These are phyloP conservation scores for Novumbra hubbsi DNA, from an alignment of 2,797 vertebrate species.

Conservation along the genomic window DNA sequence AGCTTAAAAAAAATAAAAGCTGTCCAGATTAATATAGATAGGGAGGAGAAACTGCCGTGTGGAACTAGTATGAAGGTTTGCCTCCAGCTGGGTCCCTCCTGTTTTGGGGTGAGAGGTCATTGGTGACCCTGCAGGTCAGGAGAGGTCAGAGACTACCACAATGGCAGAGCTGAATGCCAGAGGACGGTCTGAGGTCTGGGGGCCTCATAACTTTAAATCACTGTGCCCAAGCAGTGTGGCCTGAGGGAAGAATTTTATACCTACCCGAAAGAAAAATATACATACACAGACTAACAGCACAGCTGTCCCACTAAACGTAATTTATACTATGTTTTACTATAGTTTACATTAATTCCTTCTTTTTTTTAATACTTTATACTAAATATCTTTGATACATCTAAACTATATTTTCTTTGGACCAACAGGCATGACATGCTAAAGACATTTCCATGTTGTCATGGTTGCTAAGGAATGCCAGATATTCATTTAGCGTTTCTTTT, in stretches of 20 bases:
- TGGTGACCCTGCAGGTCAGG: constrained; percentile 39
- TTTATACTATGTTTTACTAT: too few species aligned
- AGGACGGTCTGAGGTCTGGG: constrained; percentile 23
- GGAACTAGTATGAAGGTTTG: constrained; percentile 11
- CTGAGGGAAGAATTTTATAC: constrained; percentile 1
- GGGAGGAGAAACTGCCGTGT: neutral
- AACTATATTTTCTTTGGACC: too few species aligned
- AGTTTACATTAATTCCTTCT: too few species aligned
- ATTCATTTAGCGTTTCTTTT: too few species aligned
- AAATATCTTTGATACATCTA: too few species aligned
- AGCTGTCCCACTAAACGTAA: too few species aligned
- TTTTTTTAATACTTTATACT: too few species aligned
- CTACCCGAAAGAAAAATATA: neutral
- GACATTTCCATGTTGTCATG: too few species aligned
- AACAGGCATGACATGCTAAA: too few species aligned
- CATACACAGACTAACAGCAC: neutral
- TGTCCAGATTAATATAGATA: neutral
- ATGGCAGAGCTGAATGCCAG: constrained; percentile 16
- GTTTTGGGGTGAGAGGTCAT: constrained; percentile 37
- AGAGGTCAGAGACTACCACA: constrained; percentile 6
- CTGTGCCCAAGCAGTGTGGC: constrained; percentile 6
- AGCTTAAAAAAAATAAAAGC: neutral
- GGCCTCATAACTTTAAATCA: constrained; percentile 40
- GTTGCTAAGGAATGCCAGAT: too few species aligned
- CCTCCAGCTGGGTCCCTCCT: constrained; percentile 31